A percentile compares a stretch with the other conserved stretches of the same genome.
These are phyloP conservation scores for Lepus townsendii DNA, from an alignment of 2,797 vertebrate genomes.

Conservation along the genomic window DNA sequence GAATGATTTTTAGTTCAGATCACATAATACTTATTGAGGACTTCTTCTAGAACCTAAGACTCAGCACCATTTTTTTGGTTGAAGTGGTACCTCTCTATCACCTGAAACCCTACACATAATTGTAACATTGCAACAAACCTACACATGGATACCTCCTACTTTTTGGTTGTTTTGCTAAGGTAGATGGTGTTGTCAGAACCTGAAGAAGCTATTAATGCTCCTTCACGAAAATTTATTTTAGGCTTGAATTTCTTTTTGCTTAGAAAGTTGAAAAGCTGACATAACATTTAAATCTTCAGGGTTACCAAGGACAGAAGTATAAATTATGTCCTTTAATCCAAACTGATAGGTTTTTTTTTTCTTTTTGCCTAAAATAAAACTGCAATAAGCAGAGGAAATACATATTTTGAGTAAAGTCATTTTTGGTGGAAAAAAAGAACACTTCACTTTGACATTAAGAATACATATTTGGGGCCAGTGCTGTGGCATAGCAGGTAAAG, in stretches of 20 bases:
- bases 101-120: not conserved
- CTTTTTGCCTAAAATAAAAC: constrained; percentile 47
- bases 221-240: constrained; percentile 70
- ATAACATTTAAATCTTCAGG: constrained; percentile 71
- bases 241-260: constrained; percentile 71
- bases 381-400: constrained; percentile 37
- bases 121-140: constrained; percentile 39
- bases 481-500: too few species aligned
- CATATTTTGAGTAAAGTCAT: constrained; percentile 39
- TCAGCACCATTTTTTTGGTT: constrained; percentile 46
- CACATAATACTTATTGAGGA: not conserved
- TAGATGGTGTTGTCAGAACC: constrained; percentile 71
- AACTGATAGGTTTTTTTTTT: not conserved
- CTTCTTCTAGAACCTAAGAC: constrained; percentile 7
- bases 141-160: not conserved
- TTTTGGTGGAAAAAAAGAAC: constrained; percentile 62
- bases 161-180: constrained; percentile 72
- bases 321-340: constrained; percentile 62
- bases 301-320: constrained; percentile 68
- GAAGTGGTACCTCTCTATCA: not conserved
- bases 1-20: not conserved
- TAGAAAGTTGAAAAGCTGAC: constrained; percentile 78
- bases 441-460: constrained; percentile 81
- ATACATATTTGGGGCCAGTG: not conserved
- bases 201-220: constrained; percentile 79